Percentiles rank a stretch among this genome's conserved stretches.
Conservation (phyloP, 2,113 vertebrate genomes). For the Toxotes jaculatrix region DNA sequence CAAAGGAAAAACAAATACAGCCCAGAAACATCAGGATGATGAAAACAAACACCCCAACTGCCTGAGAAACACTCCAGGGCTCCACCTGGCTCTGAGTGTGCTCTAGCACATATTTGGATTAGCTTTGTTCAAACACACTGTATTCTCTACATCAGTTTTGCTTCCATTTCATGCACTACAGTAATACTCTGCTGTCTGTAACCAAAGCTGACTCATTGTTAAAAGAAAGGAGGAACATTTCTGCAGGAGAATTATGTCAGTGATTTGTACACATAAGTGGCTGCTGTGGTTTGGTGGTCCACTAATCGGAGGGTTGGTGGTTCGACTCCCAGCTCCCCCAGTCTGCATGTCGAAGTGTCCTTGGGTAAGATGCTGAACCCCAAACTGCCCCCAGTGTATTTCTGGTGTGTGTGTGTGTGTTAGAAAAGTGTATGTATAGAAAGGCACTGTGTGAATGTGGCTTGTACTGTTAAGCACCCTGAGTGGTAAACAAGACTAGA, state of each 20-base stretch:
- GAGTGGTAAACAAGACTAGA: no score
- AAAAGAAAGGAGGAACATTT: conserved; percentile 8
- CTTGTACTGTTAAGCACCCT: no score
- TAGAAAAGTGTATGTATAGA: no score
- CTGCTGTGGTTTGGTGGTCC: no score
- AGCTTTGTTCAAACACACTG: conserved; percentile 46
- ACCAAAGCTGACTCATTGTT: conserved; percentile 18
- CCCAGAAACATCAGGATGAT: conserved; percentile 17
- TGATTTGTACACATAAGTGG: no score
- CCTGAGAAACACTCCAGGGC: conserved; percentile 30
- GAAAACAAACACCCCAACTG: not conserved
- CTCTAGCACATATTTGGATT: conserved; percentile 38
- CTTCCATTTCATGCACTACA: conserved; percentile 15
- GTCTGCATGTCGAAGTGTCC: no score
- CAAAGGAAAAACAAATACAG: conserved; percentile 21
- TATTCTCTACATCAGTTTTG: conserved; percentile 19
- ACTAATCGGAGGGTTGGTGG: no score
- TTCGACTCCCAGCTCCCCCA: no score
- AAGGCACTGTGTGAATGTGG: no score
- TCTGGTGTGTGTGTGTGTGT: no score
- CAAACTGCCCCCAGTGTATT: no score
- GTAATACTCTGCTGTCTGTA: not conserved
- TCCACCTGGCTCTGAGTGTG: conserved; percentile 43
- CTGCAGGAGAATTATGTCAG: not conserved
- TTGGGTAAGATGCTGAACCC: no score